Conservation (phyloP, 2,888 invertebrate species). For the Parasteatoda lunata region DNA sequence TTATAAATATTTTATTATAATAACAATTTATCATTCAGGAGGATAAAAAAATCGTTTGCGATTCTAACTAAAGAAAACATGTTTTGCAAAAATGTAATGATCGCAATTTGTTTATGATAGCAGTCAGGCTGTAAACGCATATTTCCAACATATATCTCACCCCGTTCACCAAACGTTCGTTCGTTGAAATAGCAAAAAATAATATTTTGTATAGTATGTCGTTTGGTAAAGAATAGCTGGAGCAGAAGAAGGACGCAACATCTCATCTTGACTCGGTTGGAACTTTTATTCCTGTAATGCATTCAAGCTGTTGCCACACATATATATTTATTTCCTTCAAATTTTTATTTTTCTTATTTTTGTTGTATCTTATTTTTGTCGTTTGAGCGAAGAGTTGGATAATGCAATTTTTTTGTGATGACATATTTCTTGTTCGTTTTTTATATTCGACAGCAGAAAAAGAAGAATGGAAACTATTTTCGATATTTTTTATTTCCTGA, state of each 20-base stretch:
- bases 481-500: too few relatives aligned
- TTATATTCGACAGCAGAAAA: background rate
- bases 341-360: conserved; percentile 11
- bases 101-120: background rate
- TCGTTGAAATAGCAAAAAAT: background rate
- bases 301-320: conserved; percentile 64
- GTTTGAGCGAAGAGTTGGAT: conserved; percentile 8
- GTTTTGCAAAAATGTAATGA: background rate
- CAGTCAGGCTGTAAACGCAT: conserved; percentile 14
- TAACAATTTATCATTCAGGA: too few relatives aligned
- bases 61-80: too few relatives aligned
- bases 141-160: conserved; percentile 19
- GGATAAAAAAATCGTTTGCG: too few relatives aligned
- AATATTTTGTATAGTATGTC: conserved; percentile 22
- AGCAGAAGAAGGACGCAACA: conserved; percentile 58
- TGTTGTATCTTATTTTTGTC: conserved; percentile 10
- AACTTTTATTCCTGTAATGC: conserved; percentile 61
- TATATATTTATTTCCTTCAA: conserved; percentile 59
- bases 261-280: conserved; percentile 58
- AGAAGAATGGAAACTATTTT: too few relatives aligned
- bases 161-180: conserved; percentile 14
- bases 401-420: conserved; percentile 12
- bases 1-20: too few relatives aligned
- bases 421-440: background rate
- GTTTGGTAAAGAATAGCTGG: conserved; percentile 42